These are phyloP conservation scores for Drosophila prostipennis DNA, from an alignment of 2,888 invertebrate genomes.

Conservation along the genomic window DNA sequence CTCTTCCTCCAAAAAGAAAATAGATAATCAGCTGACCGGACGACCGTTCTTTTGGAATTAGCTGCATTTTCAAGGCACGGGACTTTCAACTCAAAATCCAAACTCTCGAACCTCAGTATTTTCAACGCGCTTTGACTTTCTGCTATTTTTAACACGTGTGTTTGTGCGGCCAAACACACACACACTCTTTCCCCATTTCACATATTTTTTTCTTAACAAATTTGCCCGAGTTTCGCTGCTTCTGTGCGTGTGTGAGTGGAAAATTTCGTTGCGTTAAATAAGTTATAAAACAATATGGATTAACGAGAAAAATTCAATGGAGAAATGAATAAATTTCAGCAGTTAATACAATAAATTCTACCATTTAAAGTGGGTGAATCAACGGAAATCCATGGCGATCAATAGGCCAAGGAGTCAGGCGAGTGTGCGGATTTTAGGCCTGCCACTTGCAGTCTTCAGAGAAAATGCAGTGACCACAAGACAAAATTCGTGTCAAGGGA, in stretches of 20 bases:
- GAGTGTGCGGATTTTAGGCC: slow-evolving; percentile 10
- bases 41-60: slow-evolving; percentile 15
- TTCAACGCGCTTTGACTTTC: slow-evolving; percentile 38
- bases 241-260: slow-evolving; percentile 44
- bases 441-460: slow-evolving; percentile 6
- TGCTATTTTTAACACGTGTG: slow-evolving; percentile 67
- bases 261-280: slow-evolving; percentile 64
- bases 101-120: slow-evolving; percentile 15
- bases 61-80: slow-evolving; percentile 28
- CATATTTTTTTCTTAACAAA: slow-evolving; percentile 53
- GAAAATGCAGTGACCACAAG: slow-evolving; percentile 4
- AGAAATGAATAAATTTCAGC: neutral
- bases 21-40: slow-evolving; percentile 21
- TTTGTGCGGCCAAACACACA: slow-evolving; percentile 44
- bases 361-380: neutral
- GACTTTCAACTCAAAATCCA: slow-evolving; percentile 20
- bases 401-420: slow-evolving; percentile 13
- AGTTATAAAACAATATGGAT: slow-evolving; percentile 68
- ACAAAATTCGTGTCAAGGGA: slow-evolving; percentile 33
- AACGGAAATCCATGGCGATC: neutral
- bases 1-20: neutral
- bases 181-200: slow-evolving; percentile 48
- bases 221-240: slow-evolving; percentile 63
- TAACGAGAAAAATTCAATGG: slow-evolving; percentile 21
- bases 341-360: neutral